Evolutionary conservation across 1,140 invertebrate genomes (phyloP), one percentile per base, ranked within the genome.

Genomic region (Panagrolaimus sp.): DNA sequence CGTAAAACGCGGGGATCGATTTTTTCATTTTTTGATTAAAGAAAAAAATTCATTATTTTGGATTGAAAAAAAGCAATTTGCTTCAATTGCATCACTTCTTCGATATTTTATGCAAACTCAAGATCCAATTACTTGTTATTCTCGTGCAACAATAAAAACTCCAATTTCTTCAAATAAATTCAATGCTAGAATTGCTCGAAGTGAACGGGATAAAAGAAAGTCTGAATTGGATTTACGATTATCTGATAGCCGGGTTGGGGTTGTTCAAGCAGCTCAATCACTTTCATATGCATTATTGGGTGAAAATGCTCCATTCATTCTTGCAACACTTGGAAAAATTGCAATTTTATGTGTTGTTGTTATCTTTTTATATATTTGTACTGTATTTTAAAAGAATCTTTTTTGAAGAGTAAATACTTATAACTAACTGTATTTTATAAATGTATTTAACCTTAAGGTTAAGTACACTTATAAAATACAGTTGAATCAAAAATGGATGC

Each of bases 11-110:
- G 52, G 52, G 3, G 14, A 21, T 1, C 21, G 52, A 17, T n/a
- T n/a, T 28, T 58, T n/a, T 28, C 52, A 58, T 21, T 58, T 58
- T 28, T 28, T 58, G 52, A 58, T 58, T 21, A 58, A 58, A 28
- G 52, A 58, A 21, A 2, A 5, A 4, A 26, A 26, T 28, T 21
- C 21, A 21, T 28, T 58, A 28, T 58, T 58, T 58, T 58, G 52
- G 52, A 58, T 58, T 21, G 52, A 58, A 58, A 28, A 28, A 14
- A 12, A 12, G 4, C 52, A 58, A 58, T 58, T 58, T 28, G 28
- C 52, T 12, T 58, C 52, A 28, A 58, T 58, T 28, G 52, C n/a
- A 12, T 21, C 52, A 8, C 28, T 58, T 12, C 1, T 58, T 21
- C 21, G 28, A 28, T 58, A 58, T 17, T 58, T n/a, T 58, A n/a